Evolutionary conservation across 2,888 invertebrate genomes (phyloP).

Genomic region (Plagodis dolabraria): DNA sequence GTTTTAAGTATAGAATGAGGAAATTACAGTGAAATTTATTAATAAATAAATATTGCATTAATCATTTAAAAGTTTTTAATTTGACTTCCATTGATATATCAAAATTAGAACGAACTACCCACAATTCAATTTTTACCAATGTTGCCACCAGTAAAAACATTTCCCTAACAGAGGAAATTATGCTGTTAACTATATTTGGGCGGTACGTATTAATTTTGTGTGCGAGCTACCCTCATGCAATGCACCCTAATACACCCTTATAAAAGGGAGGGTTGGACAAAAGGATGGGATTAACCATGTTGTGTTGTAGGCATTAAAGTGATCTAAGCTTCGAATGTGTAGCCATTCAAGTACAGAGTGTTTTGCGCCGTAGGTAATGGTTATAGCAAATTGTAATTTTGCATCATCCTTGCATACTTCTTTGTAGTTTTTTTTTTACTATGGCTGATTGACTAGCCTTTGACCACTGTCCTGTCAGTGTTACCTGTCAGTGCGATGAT

Average conservation of each 20-base stretch:
- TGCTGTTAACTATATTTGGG: constrained; percentile 73
- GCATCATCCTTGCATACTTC: neutral
- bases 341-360: constrained; percentile 36
- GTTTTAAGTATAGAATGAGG: constrained; percentile 79
- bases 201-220: constrained; percentile 77
- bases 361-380: constrained; percentile 4
- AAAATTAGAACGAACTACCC: neutral
- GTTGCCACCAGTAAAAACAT: constrained; percentile 38
- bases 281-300: constrained; percentile 78
- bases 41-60: constrained; percentile 85
- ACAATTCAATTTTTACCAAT: neutral
- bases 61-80: constrained; percentile 62
- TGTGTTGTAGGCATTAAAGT: constrained; percentile 75
- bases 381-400: neutral
- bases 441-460: too few relatives aligned
- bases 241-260: constrained; percentile 40
- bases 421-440: neutral
- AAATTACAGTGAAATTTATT: constrained; percentile 82
- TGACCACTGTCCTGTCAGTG: too few relatives aligned
- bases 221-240: constrained; percentile 50
- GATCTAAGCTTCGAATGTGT: constrained; percentile 56
- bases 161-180: constrained; percentile 54
- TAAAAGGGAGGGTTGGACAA: constrained; percentile 64
- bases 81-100: constrained; percentile 13
- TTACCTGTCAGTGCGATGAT: too few relatives aligned